phyloP scores from a whole-genome alignment of 1,140 invertebrate species.

The Venturia canescens region DNA sequence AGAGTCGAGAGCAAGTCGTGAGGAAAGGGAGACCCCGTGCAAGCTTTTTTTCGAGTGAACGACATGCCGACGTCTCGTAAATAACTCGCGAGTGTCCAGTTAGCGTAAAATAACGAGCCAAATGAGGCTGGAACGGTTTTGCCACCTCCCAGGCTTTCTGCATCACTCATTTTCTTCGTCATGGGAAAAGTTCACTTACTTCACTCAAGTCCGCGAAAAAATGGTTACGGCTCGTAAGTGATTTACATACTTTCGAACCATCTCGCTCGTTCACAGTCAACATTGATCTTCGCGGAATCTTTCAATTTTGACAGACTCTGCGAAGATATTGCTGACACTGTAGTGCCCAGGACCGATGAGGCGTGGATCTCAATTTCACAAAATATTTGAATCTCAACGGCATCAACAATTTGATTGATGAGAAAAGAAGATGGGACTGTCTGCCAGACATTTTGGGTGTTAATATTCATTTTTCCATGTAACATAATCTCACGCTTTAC shows the following conservation, averaged over 20 bases:
- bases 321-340: no score
- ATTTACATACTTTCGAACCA: no score
- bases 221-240: neutral
- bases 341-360: no score
- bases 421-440: no score
- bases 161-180: slow-evolving; percentile 4
- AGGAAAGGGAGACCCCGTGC: neutral
- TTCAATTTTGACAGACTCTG: no score
- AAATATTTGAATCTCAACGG: no score
- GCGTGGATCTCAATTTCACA: no score
- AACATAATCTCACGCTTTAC: neutral
- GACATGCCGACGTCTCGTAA: slow-evolving; percentile 46
- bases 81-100: slow-evolving; percentile 38
- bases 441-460: no score
- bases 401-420: no score
- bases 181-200: neutral
- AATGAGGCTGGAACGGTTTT: slow-evolving; percentile 37
- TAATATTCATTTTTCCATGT: neutral
- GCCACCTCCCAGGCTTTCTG: slow-evolving; percentile 20
- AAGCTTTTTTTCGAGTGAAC: slow-evolving; percentile 32
- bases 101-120: slow-evolving; percentile 42
- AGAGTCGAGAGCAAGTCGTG: neutral
- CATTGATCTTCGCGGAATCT: no score
- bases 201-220: neutral
- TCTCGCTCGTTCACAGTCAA: no score